Base-by-base conservation (phyloP, 2,113 vertebrate genomes). In the Bos indicus region DNA sequence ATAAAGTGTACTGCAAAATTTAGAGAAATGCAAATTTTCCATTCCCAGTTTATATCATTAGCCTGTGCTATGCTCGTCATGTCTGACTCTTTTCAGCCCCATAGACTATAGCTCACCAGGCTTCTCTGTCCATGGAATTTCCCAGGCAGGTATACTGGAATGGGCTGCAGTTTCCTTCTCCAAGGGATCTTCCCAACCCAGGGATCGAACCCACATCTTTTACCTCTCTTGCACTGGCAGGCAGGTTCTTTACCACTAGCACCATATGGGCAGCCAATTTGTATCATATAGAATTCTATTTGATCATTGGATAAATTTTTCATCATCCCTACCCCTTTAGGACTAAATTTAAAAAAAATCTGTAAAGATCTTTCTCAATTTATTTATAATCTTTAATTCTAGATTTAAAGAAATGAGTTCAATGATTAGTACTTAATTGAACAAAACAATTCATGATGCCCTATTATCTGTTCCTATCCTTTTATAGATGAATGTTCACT, bases 401-500 rank as follows among this genome's bases (percentile, higher is more conserved):
- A 97, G 17, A 28, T 11, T 83, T 43, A 52, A 40, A 62, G 5
- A 84, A 81, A 15, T 81, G 26, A 92, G 17, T 71, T 96, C 48
- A 91, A 6, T 30, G 28, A 59, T 23, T 14, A 6, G 7, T 83
- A 26, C 48, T 13, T 36, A 92, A 54, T 25, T 82, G 52, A 83
- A 7, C n/a, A 88, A 88, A 88, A 56, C 40, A 30, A 56, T 33
- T 28, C 28, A 40, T 78, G 77, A 8, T 12, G 15, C 23, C 2
- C 33, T 23, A 43, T 62, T 90, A 82, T 89, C 2, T 40, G 57
- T 88, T 81, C 14, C 26, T 0, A 0, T 97, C 80, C 95, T 95
- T 81, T 98, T 97, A 59, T 98, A 99, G 99, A 99, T 80, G 98
- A 99, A 98, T 99, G 99, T 96, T 99, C 99, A 0, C 98, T 99